phyloP scores from a whole-genome alignment of 2,113 vertebrate species.

The Pseudorectes ferrugineus region DNA sequence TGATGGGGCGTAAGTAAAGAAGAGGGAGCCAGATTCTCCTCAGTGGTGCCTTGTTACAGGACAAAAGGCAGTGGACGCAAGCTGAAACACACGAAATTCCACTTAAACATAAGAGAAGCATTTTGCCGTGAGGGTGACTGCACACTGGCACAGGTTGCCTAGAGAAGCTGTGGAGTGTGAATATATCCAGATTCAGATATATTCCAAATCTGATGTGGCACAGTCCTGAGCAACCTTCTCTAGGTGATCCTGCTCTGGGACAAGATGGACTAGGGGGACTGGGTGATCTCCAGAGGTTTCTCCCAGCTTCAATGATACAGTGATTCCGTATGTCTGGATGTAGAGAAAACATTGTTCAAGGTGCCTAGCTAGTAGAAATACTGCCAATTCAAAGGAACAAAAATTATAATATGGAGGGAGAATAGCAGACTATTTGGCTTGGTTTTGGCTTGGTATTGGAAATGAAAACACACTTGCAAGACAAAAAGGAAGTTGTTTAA shows the following conservation, averaged over 20 bases:
- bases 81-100: neutral
- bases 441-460: neutral
- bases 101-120: neutral
- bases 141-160: neutral
- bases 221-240: neutral
- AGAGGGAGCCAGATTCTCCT: neutral
- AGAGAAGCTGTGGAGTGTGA: neutral
- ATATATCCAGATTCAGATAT: no score
- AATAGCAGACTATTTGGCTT: neutral
- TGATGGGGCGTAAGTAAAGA: neutral
- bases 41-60: neutral
- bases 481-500: neutral
- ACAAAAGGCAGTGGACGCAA: neutral
- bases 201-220: neutral
- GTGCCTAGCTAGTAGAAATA: neutral
- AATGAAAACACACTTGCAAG: neutral
- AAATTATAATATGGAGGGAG: neutral
- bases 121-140: neutral
- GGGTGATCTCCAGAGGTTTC: neutral
- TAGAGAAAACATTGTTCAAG: neutral
- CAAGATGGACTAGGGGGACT: neutral
- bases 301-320: neutral
- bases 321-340: neutral
- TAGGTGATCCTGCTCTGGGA: neutral
- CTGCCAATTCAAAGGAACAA: neutral